A percentile compares a stretch with the other conserved stretches of the same genome.
phyloP scores from a whole-genome alignment of 2,797 vertebrate genomes.

The Manis pentadactyla region DNA sequence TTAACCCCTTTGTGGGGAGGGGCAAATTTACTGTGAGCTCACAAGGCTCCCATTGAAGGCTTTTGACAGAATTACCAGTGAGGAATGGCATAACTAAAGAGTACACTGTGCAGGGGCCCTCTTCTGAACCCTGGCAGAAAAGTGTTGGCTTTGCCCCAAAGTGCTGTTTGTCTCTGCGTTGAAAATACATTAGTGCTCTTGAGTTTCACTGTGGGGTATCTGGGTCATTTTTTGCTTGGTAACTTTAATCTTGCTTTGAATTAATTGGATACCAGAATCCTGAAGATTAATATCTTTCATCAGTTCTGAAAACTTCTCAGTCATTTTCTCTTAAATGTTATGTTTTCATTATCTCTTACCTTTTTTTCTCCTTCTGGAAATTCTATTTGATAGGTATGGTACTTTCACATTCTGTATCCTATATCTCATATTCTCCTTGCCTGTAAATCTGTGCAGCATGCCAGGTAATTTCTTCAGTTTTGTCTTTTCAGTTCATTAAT shows the following conservation, averaged over 20 bases:
- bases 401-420: not conserved
- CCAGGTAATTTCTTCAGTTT: conserved; percentile 52
- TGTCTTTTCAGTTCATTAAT: conserved; percentile 41
- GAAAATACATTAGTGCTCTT: not conserved
- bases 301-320: conserved; percentile 13
- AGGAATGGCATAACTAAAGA: not conserved
- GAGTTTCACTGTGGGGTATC: not conserved
- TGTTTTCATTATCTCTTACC: not conserved
- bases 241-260: conserved; percentile 49
- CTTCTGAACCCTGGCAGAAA: not conserved
- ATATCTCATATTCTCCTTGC: conserved; percentile 29
- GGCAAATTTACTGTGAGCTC: not conserved
- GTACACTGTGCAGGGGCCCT: too few relatives aligned
- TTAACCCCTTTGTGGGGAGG: not conserved
- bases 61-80: not conserved
- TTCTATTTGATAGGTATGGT: not conserved
- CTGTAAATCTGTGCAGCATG: not conserved
- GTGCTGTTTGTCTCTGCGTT: not conserved
- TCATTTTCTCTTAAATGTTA: conserved; percentile 22
- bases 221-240: conserved; percentile 13
- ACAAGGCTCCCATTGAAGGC: not conserved
- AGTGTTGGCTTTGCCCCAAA: not conserved
- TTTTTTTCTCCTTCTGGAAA: conserved; percentile 35
- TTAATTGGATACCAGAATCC: not conserved
- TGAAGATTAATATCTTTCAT: not conserved